Percentiles rank a stretch among this genome's conserved stretches.
phyloP scores from a whole-genome alignment of 2,888 invertebrate species.

The Latheticus oryzae region DNA sequence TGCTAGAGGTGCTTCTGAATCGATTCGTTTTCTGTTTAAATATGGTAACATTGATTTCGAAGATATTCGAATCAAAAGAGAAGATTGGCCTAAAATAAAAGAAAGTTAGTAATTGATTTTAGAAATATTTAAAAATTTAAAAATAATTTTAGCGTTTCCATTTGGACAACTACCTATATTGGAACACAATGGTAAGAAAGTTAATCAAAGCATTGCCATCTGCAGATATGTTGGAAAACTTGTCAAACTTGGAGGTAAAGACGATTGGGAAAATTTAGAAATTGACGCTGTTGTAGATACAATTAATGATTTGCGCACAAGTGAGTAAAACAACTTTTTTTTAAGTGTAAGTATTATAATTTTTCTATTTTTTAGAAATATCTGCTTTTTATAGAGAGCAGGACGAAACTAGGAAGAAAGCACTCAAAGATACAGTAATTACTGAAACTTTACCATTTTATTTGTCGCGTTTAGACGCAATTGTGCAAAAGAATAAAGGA shows the following conservation, averaged over 20 bases:
- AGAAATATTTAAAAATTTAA: no score
- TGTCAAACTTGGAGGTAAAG: slow-evolving; percentile 69
- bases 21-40: slow-evolving; percentile 69
- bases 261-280: slow-evolving; percentile 71
- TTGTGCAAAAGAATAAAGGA: slow-evolving; percentile 68
- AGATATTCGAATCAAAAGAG: slow-evolving; percentile 68
- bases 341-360: not conserved
- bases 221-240: slow-evolving; percentile 73
- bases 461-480: slow-evolving; percentile 69
- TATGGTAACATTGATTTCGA: slow-evolving; percentile 73
- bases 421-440: slow-evolving; percentile 65
- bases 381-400: not conserved
- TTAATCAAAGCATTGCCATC: slow-evolving; percentile 73
- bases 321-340: no score
- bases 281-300: slow-evolving; percentile 74
- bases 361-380: slow-evolving; percentile 1
- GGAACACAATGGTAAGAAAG: slow-evolving; percentile 72
- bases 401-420: slow-evolving; percentile 60
- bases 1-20: slow-evolving; percentile 71
- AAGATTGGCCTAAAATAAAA: slow-evolving; percentile 38
- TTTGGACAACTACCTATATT: slow-evolving; percentile 75
- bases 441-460: slow-evolving; percentile 70
- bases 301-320: slow-evolving; percentile 70
- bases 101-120: slow-evolving; percentile 4
- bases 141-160: slow-evolving; percentile 64